phyloP scores from a whole-genome alignment of 2,113 vertebrate species.

The Dasypus novemcinctus region DNA sequence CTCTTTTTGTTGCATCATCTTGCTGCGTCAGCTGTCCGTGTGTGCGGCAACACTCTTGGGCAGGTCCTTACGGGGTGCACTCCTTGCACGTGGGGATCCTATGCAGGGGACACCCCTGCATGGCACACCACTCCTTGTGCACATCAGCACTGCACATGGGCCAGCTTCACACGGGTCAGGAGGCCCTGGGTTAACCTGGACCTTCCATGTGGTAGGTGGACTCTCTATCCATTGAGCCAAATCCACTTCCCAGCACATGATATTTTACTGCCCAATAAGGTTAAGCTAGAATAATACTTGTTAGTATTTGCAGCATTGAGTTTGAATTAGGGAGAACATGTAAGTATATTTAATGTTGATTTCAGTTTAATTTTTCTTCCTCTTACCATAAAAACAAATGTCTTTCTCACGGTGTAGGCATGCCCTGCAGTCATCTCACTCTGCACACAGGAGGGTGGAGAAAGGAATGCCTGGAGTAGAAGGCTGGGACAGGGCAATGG shows the following conservation, averaged over 20 bases:
- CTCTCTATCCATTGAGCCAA: too few species aligned
- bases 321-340: background rate
- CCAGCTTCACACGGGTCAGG: too few species aligned
- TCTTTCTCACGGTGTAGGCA: background rate
- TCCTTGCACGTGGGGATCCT: too few species aligned
- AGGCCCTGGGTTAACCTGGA: too few species aligned
- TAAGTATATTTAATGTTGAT: background rate
- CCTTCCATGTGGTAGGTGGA: too few species aligned
- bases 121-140: too few species aligned
- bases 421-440: background rate
- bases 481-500: background rate
- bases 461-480: background rate
- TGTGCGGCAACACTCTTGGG: too few species aligned
- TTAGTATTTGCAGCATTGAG: background rate
- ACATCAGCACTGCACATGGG: too few species aligned
- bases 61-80: too few species aligned
- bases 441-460: background rate
- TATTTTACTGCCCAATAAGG: background rate
- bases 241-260: background rate
- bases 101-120: too few species aligned
- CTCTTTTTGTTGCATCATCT: too few species aligned
- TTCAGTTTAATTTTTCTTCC: background rate
- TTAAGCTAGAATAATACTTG: background rate
- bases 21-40: too few species aligned
- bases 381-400: background rate